phyloP scores from a whole-genome alignment of 2,888 invertebrate genomes.

The Bugulina stolonifera region DNA sequence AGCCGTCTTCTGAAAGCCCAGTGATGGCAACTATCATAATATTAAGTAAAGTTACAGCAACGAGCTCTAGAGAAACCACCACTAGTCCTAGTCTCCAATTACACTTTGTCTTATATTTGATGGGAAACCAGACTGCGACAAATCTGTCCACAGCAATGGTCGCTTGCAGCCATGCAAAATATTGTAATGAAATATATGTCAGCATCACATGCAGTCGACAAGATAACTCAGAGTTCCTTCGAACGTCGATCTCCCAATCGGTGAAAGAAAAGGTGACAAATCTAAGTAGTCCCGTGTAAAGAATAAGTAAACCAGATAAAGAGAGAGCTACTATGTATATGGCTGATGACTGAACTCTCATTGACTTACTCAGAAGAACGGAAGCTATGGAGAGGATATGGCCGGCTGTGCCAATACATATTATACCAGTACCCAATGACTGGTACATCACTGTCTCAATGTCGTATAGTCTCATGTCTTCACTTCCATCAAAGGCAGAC shows the following conservation, averaged over 20 bases:
- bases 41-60: neutral
- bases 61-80: neutral
- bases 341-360: neutral
- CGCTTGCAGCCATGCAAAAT: slow-evolving; percentile 43
- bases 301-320: slow-evolving; percentile 28
- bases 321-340: neutral
- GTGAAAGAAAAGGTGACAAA: slow-evolving; percentile 28
- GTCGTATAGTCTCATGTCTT: neutral
- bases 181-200: slow-evolving; percentile 38
- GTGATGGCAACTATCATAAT: neutral
- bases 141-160: slow-evolving; percentile 41
- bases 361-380: neutral
- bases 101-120: slow-evolving; percentile 27
- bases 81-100: neutral
- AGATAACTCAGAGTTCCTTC: slow-evolving; percentile 1
- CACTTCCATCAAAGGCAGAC: neutral
- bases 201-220: slow-evolving; percentile 38
- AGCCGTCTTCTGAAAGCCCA: slow-evolving; percentile 61
- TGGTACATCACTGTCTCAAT: neutral
- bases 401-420: neutral
- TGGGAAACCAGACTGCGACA: slow-evolving; percentile 37
- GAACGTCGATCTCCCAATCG: slow-evolving; percentile 8
- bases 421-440: slow-evolving; percentile 27
- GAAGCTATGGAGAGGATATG: neutral
- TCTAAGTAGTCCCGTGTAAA: slow-evolving; percentile 39